A percentile compares a stretch with the other conserved stretches of the same genome.
phyloP scores from a whole-genome alignment of 2,797 vertebrate genomes.

The Pangasius macronema region DNA sequence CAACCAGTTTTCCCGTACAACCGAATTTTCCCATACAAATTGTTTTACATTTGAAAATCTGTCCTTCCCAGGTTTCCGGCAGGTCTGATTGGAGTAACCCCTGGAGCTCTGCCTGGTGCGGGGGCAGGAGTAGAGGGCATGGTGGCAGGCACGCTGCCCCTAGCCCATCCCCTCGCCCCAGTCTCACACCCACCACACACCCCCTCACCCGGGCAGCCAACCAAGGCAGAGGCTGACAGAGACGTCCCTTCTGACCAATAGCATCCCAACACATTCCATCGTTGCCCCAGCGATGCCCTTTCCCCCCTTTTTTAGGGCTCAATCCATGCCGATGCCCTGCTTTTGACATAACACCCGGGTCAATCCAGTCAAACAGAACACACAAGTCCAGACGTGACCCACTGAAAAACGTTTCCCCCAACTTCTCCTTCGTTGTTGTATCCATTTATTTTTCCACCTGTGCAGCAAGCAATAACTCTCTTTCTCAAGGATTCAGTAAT shows the following conservation, averaged over 20 bases:
- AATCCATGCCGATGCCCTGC: slow-evolving; percentile 39
- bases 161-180: slow-evolving; percentile 82
- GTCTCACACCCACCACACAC: slow-evolving; percentile 85
- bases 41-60: background rate
- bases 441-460: slow-evolving; percentile 42
- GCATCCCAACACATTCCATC: slow-evolving; percentile 82
- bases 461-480: slow-evolving; percentile 80
- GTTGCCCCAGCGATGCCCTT: slow-evolving; percentile 62
- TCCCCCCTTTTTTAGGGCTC: slow-evolving; percentile 28
- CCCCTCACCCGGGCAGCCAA: slow-evolving; percentile 88
- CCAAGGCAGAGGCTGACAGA: slow-evolving; percentile 93
- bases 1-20: too few relatives aligned
- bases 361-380: slow-evolving; percentile 71
- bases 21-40: background rate
- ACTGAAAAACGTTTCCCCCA: slow-evolving; percentile 54
- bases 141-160: slow-evolving; percentile 76
- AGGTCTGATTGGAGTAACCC: slow-evolving; percentile 85
- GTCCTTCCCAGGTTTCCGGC: slow-evolving; percentile 81
- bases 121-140: slow-evolving; percentile 85
- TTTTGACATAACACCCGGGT: slow-evolving; percentile 63
- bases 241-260: slow-evolving; percentile 94
- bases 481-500: slow-evolving; percentile 80
- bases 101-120: slow-evolving; percentile 81
- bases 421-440: slow-evolving; percentile 26
- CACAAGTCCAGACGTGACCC: slow-evolving; percentile 67